These are phyloP conservation scores for Drosophila quinaria DNA, from an alignment of 2,888 invertebrate species.

Conservation along the genomic window DNA sequence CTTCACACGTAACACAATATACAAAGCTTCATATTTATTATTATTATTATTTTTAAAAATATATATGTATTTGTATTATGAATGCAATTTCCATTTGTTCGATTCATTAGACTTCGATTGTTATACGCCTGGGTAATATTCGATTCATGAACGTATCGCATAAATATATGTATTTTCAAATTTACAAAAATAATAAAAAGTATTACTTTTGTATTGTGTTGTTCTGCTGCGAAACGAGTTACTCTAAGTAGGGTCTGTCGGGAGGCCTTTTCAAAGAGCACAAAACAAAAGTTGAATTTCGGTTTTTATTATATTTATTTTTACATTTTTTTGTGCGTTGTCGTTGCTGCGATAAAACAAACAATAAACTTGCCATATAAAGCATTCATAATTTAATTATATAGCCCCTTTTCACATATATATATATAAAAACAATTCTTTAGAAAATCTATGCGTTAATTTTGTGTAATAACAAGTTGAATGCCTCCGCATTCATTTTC, in stretches of 20 bases:
- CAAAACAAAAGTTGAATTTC: slow-evolving; percentile 56
- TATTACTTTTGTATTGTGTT: slow-evolving; percentile 44
- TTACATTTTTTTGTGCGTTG: slow-evolving; percentile 31
- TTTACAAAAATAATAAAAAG: slow-evolving; percentile 28
- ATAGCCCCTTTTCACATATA: slow-evolving; percentile 51
- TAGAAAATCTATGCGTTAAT: slow-evolving; percentile 66
- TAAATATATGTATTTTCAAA: slow-evolving; percentile 29
- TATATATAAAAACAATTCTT: slow-evolving; percentile 57
- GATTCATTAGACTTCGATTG: slow-evolving; percentile 72
- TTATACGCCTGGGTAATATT: slow-evolving; percentile 47
- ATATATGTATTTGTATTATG: slow-evolving; percentile 16
- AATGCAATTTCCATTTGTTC: slow-evolving; percentile 43
- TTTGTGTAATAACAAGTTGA: slow-evolving; percentile 68
- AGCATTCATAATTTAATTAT: slow-evolving; percentile 79
- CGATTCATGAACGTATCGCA: slow-evolving; percentile 35
- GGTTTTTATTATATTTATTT: slow-evolving; percentile 9
- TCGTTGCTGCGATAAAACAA: slow-evolving; percentile 57
- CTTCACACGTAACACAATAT: not conserved
- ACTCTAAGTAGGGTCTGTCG: slow-evolving; percentile 41
- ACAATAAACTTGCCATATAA: slow-evolving; percentile 74
- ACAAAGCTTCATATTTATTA: slow-evolving; percentile 37
- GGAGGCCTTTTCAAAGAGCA: slow-evolving; percentile 59
- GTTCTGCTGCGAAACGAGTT: slow-evolving; percentile 60
- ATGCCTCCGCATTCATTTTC: slow-evolving; percentile 45
- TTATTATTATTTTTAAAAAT: slow-evolving; percentile 50